phyloP scores from a whole-genome alignment of 1,140 invertebrate genomes.

The Steinernema khuongi region DNA sequence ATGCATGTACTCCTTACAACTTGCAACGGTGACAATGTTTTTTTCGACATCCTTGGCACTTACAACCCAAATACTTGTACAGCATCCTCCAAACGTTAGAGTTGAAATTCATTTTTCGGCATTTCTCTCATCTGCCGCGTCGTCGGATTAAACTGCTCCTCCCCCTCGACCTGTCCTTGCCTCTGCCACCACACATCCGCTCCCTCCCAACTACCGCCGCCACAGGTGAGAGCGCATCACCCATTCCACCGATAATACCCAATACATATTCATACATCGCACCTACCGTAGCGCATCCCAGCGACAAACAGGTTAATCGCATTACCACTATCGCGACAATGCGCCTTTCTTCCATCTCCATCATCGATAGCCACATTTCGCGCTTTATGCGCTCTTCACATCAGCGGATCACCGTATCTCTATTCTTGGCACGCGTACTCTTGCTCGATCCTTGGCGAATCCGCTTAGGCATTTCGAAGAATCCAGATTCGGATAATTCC shows the following conservation, averaged over 20 bases:
- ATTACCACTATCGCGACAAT: conserved; percentile 17
- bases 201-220: neutral
- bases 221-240: neutral
- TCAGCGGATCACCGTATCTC: too few species aligned
- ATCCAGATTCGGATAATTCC: too few species aligned
- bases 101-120: neutral
- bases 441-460: too few species aligned
- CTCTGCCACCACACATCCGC: too few species aligned
- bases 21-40: too few species aligned
- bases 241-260: conserved; percentile 8
- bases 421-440: too few species aligned
- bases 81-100: neutral
- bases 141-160: neutral
- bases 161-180: neutral
- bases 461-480: too few species aligned
- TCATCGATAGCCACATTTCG: too few species aligned
- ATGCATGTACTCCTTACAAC: too few species aligned
- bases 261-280: conserved; percentile 11
- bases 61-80: neutral
- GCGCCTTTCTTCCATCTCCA: too few species aligned
- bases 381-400: too few species aligned
- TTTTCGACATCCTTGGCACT: neutral
- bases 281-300: neutral
- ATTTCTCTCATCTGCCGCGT: neutral
- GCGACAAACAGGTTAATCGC: conserved; percentile 14